Percentiles rank a stretch among this genome's conserved stretches.
Conservation (phyloP, 2,797 vertebrate species). For the Centropyge bicolor region DNA sequence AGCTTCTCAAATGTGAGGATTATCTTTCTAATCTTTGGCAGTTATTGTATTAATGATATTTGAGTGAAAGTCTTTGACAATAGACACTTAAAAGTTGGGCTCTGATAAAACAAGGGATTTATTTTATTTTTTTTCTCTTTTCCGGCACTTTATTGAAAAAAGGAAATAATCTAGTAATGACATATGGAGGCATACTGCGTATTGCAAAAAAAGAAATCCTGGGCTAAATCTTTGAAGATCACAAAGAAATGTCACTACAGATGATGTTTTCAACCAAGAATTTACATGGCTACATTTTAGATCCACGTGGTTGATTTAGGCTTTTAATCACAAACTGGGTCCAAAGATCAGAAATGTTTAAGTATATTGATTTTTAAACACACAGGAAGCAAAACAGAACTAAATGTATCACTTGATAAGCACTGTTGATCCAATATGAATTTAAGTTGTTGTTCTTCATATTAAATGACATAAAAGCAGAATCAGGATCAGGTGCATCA, state of each 20-base stretch:
- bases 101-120: not conserved
- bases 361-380: not conserved
- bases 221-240: not conserved
- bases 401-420: not conserved
- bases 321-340: not conserved
- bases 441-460: not conserved
- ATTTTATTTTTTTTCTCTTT: not conserved
- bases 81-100: too few species aligned
- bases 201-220: too few species aligned
- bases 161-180: rapidly evolving
- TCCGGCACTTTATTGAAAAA: too few species aligned
- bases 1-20: not conserved
- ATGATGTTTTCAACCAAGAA: not conserved
- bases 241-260: not conserved
- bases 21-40: not conserved
- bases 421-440: not conserved
- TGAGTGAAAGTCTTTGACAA: too few species aligned
- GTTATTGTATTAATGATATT: too few species aligned
- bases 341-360: not conserved
- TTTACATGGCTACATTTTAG: not conserved
- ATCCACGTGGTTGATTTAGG: not conserved
- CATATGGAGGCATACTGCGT: too few species aligned
- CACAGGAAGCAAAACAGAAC: not conserved
- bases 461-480: not conserved
- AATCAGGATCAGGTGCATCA: conserved; percentile 9